These are phyloP conservation scores for Bathynomus jamesi DNA, from an alignment of 1,140 invertebrate species.

Conservation along the genomic window DNA sequence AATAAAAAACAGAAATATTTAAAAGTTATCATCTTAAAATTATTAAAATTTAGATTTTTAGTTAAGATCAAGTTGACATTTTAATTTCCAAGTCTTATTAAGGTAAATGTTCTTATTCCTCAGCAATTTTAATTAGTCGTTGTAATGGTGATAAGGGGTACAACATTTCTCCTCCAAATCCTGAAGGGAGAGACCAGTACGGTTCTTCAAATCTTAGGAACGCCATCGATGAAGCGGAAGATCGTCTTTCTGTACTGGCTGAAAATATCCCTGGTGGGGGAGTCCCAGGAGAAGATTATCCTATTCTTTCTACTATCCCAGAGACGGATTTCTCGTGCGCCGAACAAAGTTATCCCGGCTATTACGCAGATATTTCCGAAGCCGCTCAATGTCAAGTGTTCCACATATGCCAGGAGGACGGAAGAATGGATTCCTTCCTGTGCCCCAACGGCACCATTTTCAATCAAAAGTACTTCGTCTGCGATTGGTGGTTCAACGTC, in stretches of 20 bases:
- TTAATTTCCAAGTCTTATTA: too few species aligned
- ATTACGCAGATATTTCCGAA: slow-evolving; percentile 43
- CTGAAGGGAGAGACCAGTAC: background rate
- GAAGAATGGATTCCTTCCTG: slow-evolving; percentile 37
- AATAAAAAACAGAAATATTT: too few species aligned
- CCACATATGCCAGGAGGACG: slow-evolving; percentile 46
- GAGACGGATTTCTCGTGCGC: slow-evolving; percentile 41
- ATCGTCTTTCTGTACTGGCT: slow-evolving; percentile 12
- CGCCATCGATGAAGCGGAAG: too few species aligned
- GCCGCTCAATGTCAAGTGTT: slow-evolving; percentile 44
- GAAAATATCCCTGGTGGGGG: slow-evolving; percentile 40
- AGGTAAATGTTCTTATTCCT: too few species aligned
- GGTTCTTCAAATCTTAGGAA: slow-evolving; percentile 1
- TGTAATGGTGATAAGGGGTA: too few species aligned
- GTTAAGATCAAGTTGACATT: too few species aligned
- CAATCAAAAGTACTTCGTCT: slow-evolving; percentile 52
- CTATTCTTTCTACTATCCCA: slow-evolving; percentile 40
- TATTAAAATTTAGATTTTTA: too few species aligned
- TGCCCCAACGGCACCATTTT: slow-evolving; percentile 51
- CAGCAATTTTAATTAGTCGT: too few species aligned
- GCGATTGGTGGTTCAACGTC: slow-evolving; percentile 54
- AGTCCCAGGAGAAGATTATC: slow-evolving; percentile 45
- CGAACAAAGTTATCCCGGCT: slow-evolving; percentile 35
- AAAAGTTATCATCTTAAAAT: too few species aligned
- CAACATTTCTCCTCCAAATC: background rate